These are phyloP conservation scores for Xylota sylvarum DNA, from an alignment of 2,888 invertebrate species.

Conservation along the genomic window DNA sequence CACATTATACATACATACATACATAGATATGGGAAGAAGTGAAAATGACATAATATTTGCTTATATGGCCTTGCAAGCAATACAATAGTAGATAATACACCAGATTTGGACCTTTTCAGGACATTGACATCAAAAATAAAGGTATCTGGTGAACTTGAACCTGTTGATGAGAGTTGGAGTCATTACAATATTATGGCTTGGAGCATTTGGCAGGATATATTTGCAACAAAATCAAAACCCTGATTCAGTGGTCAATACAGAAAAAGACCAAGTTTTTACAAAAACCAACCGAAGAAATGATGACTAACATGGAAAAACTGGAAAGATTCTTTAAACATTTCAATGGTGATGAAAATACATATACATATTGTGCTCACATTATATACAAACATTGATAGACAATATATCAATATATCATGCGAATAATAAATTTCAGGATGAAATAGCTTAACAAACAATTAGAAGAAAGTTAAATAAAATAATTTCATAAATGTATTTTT, in stretches of 20 bases:
- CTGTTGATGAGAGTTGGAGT: neutral
- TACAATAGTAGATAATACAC: neutral
- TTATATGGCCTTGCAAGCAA: too few relatives aligned
- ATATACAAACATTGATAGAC: neutral
- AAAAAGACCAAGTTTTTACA: neutral
- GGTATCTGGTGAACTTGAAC: neutral
- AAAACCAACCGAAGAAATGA: neutral
- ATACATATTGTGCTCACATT: neutral
- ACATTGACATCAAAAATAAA: neutral
- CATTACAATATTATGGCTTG: conserved; percentile 4
- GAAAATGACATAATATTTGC: too few relatives aligned
- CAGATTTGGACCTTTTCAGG: neutral
- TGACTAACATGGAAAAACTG: conserved; percentile 4
- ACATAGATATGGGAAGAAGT: too few relatives aligned
- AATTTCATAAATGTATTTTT: neutral
- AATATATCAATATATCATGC: neutral
- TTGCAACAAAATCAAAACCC: conserved; percentile 1
- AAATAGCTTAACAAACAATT: neutral
- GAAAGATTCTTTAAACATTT: conserved; percentile 5
- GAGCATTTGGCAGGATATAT: conserved; percentile 22
- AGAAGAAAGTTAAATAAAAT: conserved; percentile 9
- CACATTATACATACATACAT: too few relatives aligned
- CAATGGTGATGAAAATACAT: neutral
- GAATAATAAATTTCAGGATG: conserved; percentile 2
- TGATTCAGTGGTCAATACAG: neutral